phyloP scores from a whole-genome alignment of 2,113 vertebrate genomes.

The Pionites leucogaster region DNA sequence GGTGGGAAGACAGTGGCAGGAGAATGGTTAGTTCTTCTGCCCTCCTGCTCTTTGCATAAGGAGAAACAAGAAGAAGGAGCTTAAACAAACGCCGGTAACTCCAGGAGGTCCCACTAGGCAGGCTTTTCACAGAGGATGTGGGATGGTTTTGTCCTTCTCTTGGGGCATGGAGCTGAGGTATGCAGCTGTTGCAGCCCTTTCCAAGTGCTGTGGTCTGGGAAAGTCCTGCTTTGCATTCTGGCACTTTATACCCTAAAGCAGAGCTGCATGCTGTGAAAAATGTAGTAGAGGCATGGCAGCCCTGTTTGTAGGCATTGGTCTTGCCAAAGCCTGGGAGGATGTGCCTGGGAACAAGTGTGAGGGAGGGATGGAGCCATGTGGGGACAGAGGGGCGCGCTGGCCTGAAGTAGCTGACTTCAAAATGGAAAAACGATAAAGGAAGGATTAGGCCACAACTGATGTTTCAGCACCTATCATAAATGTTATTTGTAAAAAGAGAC shows the following conservation, averaged over 20 bases:
- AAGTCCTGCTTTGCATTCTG: neutral
- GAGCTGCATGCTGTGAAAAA: neutral
- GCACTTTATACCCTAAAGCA: neutral
- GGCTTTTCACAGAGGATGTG: neutral
- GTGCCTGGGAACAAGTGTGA: neutral
- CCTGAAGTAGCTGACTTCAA: neutral
- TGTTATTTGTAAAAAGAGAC: neutral
- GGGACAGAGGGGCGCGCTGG: neutral
- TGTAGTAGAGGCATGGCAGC: neutral
- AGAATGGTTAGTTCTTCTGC: neutral
- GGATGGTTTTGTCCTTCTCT: neutral
- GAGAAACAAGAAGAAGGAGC: neutral
- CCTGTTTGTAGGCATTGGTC: neutral
- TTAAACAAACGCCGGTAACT: neutral
- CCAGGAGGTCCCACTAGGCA: neutral
- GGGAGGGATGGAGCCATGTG: neutral
- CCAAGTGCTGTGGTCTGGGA: neutral
- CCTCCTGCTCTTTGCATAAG: neutral
- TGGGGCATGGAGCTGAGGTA: neutral
- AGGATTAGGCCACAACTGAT: neutral
- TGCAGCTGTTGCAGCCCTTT: fast-evolving
- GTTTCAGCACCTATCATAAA: neutral
- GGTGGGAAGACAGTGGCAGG: neutral
- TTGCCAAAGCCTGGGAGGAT: neutral
- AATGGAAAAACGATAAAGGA: neutral